Conservation (phyloP, 1,140 invertebrate species). For the Macrotrachela quadricornifera region DNA sequence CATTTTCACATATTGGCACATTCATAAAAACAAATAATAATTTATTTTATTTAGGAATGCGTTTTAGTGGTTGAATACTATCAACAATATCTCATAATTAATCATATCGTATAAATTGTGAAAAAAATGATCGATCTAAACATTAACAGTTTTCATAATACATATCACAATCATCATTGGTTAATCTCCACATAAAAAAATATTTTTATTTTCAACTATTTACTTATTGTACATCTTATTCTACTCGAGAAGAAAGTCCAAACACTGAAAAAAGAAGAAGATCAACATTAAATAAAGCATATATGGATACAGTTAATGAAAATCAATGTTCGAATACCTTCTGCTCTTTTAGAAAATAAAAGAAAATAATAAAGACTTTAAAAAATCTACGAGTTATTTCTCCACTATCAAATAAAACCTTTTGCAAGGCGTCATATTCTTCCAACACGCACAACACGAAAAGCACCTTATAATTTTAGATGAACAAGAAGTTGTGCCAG, state of each 20-base stretch:
- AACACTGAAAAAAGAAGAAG: conserved; percentile 84
- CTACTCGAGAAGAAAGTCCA: conserved; percentile 91
- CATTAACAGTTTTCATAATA: conserved; percentile 98
- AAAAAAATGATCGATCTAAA: conserved; percentile 88
- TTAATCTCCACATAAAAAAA: conserved; percentile 38
- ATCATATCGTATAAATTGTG: conserved; percentile 80
- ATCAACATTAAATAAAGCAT: conserved; percentile 93
- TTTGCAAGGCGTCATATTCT: conserved; percentile 84
- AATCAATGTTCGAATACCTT: conserved; percentile 82
- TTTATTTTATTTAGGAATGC: conserved; percentile 92
- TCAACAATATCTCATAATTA: conserved; percentile 80
- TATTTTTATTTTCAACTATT: conserved; percentile 34
- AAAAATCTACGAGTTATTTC: too few species aligned
- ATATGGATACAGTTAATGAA: conserved; percentile 92
- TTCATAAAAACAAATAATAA: conserved; percentile 96
- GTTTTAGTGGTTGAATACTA: conserved; percentile 68
- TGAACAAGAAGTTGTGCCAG: conserved; percentile 93
- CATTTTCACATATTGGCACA: conserved; percentile 86
- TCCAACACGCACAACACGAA: conserved; percentile 87
- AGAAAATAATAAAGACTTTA: too few species aligned
- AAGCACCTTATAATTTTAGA: conserved; percentile 79
- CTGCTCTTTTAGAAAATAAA: too few species aligned
- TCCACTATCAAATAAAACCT: conserved; percentile 32
- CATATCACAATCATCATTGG: conserved; percentile 97
- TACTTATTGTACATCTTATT: conserved; percentile 80